Evolutionary conservation across 1,140 invertebrate genomes (phyloP), one percentile per base, ranked within the genome.

Genomic region (Bombus haemorrhoidalis): DNA sequence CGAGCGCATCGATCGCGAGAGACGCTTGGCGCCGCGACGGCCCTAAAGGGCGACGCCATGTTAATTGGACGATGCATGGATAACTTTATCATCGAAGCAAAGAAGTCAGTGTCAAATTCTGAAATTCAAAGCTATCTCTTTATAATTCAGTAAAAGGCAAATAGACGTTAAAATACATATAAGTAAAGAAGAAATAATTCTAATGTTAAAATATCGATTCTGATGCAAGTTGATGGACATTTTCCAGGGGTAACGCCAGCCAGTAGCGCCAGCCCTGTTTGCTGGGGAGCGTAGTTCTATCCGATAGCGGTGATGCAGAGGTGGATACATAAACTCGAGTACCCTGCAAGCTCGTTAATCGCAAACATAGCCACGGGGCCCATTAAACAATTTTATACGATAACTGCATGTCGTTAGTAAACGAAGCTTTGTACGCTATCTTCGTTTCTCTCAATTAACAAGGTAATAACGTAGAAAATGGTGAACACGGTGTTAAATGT

Each of bases 1-100:
- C 13, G 18, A 32, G n/a, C 25, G 41, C 83, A 85, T 85, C 68
- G 83, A 85, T 85, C 76, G 83, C 25, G 3, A 34, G 34, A n/a
- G 22, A 22, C 13, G 25, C 18, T 32, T 25, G 43, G 37, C 66
- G 47, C 4, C 47, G 15, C 47, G 32, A 59, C 37, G 25, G 6
- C 66, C 66, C n/a, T 72, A 59, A 79, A 53, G 15, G 74, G 74
- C 22, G 34, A 57, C 59, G 28, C 34, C 69, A 39, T 72, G 39
- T 39, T 72, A 13, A n/a, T 72, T 6, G 39, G 39, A 72, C 39
- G 28, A 41, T 25, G 28, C 25, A 22, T 28, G 4, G 28, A 5
- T n/a, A 71, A 69, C 22, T 4, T 69, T 34, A 37, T 10, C 41
- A 15, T 32, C 3, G n/a, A 47, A 32, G 43, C 10, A 25, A 34